Evolutionary conservation across 2,797 vertebrate species (phyloP).

Genomic region (Decapterus maruadsi): DNA sequence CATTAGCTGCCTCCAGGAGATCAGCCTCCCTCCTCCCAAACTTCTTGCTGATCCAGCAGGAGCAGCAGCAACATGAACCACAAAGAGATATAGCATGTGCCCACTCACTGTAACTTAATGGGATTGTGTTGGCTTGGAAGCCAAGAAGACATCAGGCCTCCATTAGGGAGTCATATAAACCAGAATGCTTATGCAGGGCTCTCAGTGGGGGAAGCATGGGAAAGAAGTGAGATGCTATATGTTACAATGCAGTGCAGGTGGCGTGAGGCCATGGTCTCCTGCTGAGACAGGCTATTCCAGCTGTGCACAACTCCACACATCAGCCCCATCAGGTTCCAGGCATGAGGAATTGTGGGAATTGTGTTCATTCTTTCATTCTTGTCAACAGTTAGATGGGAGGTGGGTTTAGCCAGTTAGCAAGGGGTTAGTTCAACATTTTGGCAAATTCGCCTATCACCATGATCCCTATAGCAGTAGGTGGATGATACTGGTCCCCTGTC

Average conservation of each 20-base stretch:
- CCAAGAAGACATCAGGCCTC: conserved; percentile 81
- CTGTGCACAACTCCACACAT: background rate
- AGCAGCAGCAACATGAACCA: conserved; percentile 58
- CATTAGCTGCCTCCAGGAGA: conserved; percentile 60
- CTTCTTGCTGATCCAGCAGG: conserved; percentile 76
- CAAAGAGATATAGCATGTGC: conserved; percentile 60
- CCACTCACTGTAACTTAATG: conserved; percentile 78
- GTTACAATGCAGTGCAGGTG: conserved; percentile 22
- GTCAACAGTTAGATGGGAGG: background rate
- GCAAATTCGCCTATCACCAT: too few relatives aligned
- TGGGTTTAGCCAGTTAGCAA: background rate
- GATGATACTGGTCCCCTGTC: too few relatives aligned
- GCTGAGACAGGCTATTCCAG: background rate
- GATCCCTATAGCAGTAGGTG: too few relatives aligned
- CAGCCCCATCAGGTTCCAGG: background rate
- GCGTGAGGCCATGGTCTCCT: background rate
- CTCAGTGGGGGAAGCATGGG: conserved; percentile 36
- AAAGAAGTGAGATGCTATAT: conserved; percentile 24
- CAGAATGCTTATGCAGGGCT: conserved; percentile 50
- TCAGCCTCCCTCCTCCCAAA: conserved; percentile 49
- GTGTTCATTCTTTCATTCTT: background rate
- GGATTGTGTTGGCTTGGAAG: conserved; percentile 76
- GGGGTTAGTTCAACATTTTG: too few relatives aligned
- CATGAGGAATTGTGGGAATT: background rate
- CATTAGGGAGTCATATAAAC: conserved; percentile 76